These are phyloP conservation scores for Phortica variegata DNA, from an alignment of 1,140 invertebrate genomes.

Conservation along the genomic window DNA sequence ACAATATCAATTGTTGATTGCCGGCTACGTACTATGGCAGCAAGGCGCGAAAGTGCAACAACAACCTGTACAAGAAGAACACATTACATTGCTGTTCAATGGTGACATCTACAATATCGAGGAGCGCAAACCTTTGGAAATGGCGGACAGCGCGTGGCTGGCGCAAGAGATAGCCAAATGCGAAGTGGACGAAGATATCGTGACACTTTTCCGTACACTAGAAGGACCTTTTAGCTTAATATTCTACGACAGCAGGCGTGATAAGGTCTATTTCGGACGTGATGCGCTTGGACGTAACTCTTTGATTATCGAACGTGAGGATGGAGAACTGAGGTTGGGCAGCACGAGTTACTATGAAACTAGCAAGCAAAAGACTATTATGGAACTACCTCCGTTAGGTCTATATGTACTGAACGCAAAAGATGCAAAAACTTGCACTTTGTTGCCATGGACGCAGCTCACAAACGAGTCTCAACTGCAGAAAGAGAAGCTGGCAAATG, in stretches of 20 bases:
- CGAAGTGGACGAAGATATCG: constrained; percentile 5
- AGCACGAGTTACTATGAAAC: constrained; percentile 58
- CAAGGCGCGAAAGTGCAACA: constrained; percentile 62
- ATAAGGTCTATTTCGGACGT: constrained; percentile 77
- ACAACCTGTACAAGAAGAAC: constrained; percentile 64
- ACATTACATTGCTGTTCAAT: constrained; percentile 75
- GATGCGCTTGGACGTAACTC: constrained; percentile 84
- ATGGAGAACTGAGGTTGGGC: constrained; percentile 62
- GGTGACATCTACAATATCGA: constrained; percentile 73
- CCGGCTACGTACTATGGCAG: constrained; percentile 67
- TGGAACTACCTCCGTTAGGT: constrained; percentile 69
- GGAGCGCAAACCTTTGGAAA: constrained; percentile 12
- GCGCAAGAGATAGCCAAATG: constrained; percentile 16
- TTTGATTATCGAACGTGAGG: constrained; percentile 67
- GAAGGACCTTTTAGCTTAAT: constrained; percentile 84
- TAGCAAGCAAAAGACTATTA: constrained; percentile 30
- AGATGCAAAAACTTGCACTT: constrained; percentile 9
- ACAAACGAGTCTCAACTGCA: constrained; percentile 17
- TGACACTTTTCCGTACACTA: constrained; percentile 51
- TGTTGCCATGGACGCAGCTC: constrained; percentile 32
- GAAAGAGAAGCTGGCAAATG: constrained; percentile 9
- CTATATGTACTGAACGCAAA: constrained; percentile 31
- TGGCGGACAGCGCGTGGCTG: constrained; percentile 30
- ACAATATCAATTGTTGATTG: constrained; percentile 58
- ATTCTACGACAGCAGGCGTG: constrained; percentile 67